Conservation (phyloP, 2,113 vertebrate genomes). For the Oplegnathus fasciatus region DNA sequence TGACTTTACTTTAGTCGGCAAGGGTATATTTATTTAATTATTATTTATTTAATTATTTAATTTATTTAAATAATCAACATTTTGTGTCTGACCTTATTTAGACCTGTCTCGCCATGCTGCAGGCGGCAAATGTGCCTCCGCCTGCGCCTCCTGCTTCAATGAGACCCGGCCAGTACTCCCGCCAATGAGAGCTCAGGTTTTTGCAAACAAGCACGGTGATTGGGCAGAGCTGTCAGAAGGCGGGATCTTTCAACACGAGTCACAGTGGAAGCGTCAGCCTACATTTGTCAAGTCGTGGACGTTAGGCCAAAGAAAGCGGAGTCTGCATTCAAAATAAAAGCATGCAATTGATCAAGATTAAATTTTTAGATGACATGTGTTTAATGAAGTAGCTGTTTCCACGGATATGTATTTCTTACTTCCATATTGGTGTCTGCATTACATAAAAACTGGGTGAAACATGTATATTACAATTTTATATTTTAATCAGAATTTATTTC, state of each 20-base stretch:
- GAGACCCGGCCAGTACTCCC: neutral
- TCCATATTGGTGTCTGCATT: fast-evolving
- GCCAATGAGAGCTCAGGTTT: slow-evolving; percentile 47
- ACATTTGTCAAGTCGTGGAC: neutral
- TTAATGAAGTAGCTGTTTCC: fast-evolving
- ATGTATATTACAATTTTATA: neutral
- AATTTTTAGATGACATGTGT: fast-evolving
- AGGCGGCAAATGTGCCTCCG: slow-evolving; percentile 57
- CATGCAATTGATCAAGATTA: fast-evolving
- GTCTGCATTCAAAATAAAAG: slow-evolving; percentile 38
- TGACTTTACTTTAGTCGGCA: neutral
- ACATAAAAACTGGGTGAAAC: fast-evolving
- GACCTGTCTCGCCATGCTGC: slow-evolving; percentile 3
- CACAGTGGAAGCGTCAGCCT: slow-evolving; percentile 21
- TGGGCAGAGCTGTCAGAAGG: slow-evolving; percentile 64
- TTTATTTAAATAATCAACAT: neutral
- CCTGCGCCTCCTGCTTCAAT: neutral
- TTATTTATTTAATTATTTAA: no score
- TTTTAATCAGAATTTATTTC: neutral
- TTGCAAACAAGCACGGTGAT: slow-evolving; percentile 45
- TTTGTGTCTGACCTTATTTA: neutral
- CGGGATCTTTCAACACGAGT: slow-evolving; percentile 73
- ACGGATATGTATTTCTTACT: fast-evolving
- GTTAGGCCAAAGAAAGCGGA: neutral
- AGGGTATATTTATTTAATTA: neutral